Evolutionary conservation across 1,140 invertebrate genomes (phyloP).

Genomic region (Berghia stephanieae): DNA sequence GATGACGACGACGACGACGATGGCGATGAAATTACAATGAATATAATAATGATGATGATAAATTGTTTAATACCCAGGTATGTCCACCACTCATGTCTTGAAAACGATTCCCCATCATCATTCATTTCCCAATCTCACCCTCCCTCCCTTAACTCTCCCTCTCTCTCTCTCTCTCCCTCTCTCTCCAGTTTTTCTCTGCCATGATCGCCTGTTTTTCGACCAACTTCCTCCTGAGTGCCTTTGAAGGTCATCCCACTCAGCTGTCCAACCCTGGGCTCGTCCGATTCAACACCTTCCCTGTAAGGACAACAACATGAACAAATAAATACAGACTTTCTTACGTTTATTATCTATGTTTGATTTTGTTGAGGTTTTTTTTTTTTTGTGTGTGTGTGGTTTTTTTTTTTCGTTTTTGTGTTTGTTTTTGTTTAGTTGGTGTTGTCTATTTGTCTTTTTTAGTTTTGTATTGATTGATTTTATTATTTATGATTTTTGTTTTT

Average conservation of each 20-base stretch:
- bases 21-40: not conserved
- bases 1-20: constrained; percentile 1
- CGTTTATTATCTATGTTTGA: too few species aligned
- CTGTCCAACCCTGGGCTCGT: constrained; percentile 81
- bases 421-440: not conserved
- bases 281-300: constrained; percentile 91
- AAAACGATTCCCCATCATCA: too few species aligned
- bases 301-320: too few species aligned
- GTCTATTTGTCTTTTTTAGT: not conserved
- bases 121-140: too few species aligned
- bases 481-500: too few species aligned
- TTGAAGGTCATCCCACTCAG: constrained; percentile 86
- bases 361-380: not conserved
- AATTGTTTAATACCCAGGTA: too few species aligned
- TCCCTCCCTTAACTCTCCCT: not conserved
- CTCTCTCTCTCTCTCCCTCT: constrained; percentile 19
- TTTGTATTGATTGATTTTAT: too few species aligned
- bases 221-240: constrained; percentile 89
- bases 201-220: constrained; percentile 95
- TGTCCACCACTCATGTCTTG: too few species aligned
- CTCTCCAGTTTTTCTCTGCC: constrained; percentile 85
- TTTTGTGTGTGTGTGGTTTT: not conserved
- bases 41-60: not conserved
- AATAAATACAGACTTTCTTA: too few species aligned
- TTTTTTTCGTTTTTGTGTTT: not conserved